These are phyloP conservation scores for Helicoverpa zea DNA, from an alignment of 1,140 invertebrate species.

Conservation along the genomic window DNA sequence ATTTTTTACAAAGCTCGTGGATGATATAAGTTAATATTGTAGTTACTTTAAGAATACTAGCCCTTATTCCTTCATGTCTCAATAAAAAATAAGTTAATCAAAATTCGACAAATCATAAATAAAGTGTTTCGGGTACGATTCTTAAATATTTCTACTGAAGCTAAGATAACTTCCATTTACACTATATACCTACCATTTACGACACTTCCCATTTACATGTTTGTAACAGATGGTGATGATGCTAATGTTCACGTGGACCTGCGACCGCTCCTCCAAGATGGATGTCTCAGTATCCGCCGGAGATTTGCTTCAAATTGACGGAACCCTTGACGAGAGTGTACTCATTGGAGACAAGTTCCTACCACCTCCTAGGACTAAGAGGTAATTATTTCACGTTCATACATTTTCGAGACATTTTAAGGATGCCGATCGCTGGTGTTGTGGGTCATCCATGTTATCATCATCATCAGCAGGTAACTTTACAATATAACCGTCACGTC, in stretches of 20 bases:
- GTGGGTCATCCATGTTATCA: neutral
- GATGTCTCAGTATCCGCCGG: conserved; percentile 80
- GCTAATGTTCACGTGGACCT: conserved; percentile 71
- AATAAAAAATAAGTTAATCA: too few relatives aligned
- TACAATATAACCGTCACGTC: too few relatives aligned
- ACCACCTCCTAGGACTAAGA: conserved; percentile 70
- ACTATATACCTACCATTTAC: too few relatives aligned
- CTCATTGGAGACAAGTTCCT: conserved; percentile 79
- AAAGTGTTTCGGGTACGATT: too few relatives aligned
- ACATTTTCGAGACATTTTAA: neutral
- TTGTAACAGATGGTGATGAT: conserved; percentile 69
- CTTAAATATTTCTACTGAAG: too few relatives aligned
- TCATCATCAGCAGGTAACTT: neutral
- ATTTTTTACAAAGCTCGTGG: too few relatives aligned
- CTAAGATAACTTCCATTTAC: too few relatives aligned
- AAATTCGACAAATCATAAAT: too few relatives aligned
- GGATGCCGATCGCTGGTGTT: neutral
- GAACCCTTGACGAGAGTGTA: conserved; percentile 79
- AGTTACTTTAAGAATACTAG: too few relatives aligned
- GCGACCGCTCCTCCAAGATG: conserved; percentile 73
- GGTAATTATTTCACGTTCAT: conserved; percentile 56
- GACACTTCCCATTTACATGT: neutral
- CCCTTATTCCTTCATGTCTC: too few relatives aligned
- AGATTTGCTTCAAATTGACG: conserved; percentile 77
- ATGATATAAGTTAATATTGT: too few relatives aligned